Evolutionary conservation across 2,113 vertebrate species (phyloP), one percentile per base, ranked within the genome.

Genomic region (Hyla sarda): DNA sequence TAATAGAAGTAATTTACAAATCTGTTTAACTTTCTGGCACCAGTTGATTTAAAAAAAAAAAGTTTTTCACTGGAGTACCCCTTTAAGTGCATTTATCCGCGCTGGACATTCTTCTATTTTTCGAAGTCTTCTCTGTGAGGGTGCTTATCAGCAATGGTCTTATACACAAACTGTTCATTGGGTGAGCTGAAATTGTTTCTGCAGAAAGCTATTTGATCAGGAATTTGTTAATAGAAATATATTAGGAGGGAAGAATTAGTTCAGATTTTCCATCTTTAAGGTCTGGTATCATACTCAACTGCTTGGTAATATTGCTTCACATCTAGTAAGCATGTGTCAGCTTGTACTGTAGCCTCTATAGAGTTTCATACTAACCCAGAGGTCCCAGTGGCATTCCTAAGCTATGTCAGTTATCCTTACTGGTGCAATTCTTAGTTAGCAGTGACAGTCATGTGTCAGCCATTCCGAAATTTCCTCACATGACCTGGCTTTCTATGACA

Each of bases 361-460:
- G 30, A 34, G 67, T 83, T 83, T 73, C 67, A 17, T 34, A 30
- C 82, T 83, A 21, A 25, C 45, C 65, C 67, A 71, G 32, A n/a
- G 25, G 11, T 67, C 60, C n/a, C 25, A 12, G 6, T 34, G 19
- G 65, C 32, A 45, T 79, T 60, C 32, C 30, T 2, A 37, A 79
- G 34, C 54, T 60, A 56, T 72, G 82, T 45, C 50, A 56, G 21
- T 34, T 83, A 41, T 83, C 19, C 28, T 58, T 48, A 54, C 67
- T 83, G 48, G 21, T 14, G 32, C 9, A 73, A 28, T 72, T 19
- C 30, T 73, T n/a, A 0, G 17, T 54, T 34, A 52, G 58, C 28
- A 82, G 41, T 34, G 48, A 34, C 28, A 52, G 32, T 83, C 25
- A 56, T 83, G 28, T 83, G 48, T 83, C 67, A 83, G 45, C 50